phyloP scores from a whole-genome alignment of 2,888 invertebrate species.

The Tupiocoris notatus region DNA sequence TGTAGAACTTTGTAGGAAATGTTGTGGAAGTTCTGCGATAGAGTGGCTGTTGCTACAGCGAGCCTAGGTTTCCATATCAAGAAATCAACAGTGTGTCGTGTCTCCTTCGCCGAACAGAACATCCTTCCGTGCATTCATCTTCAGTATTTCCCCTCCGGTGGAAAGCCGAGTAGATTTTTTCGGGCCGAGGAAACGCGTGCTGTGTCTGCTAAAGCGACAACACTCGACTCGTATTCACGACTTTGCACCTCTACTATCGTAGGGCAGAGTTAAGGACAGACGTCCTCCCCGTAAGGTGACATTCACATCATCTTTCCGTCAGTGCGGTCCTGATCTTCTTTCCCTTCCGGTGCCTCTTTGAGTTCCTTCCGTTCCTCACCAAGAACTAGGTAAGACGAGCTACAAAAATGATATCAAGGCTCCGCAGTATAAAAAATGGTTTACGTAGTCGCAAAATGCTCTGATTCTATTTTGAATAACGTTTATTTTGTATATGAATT shows the following conservation, averaged over 20 bases:
- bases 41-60: conserved; percentile 22
- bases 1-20: conserved; percentile 23
- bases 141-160: not conserved
- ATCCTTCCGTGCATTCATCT: not conserved
- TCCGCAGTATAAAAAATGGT: no score
- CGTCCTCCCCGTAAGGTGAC: not conserved
- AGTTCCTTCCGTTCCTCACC: no score
- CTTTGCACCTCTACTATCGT: conserved; percentile 8
- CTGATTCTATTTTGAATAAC: no score
- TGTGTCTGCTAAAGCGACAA: conserved; percentile 16
- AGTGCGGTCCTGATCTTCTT: not conserved
- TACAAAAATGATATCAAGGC: no score
- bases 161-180: not conserved
- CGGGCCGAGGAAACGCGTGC: not conserved
- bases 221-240: conserved; percentile 2
- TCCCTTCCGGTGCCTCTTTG: no score
- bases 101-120: not conserved
- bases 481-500: no score
- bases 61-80: conserved; percentile 35
- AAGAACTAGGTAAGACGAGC: no score
- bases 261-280: no score
- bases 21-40: conserved; percentile 38
- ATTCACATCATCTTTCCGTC: not conserved
- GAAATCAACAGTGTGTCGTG: conserved; percentile 36
- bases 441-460: no score